phyloP scores from a whole-genome alignment of 2,888 invertebrate species.

The Phengaris alcon region DNA sequence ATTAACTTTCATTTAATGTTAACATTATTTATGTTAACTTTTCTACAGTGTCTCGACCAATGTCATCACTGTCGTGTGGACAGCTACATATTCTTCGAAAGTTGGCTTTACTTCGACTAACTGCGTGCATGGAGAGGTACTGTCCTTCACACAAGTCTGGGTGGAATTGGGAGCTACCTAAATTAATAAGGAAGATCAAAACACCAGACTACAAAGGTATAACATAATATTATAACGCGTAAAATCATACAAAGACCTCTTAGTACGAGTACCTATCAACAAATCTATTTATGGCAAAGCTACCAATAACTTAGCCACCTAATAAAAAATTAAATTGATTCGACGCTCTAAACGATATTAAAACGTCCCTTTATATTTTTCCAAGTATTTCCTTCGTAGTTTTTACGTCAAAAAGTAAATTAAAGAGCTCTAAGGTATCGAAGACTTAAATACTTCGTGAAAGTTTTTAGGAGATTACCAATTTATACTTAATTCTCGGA shows the following conservation, averaged over 20 bases:
- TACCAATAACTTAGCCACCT: neutral
- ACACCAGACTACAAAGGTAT: constrained; percentile 91
- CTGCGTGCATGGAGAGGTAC: constrained; percentile 95
- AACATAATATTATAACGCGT: neutral
- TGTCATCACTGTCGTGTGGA: constrained; percentile 90
- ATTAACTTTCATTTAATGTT: no score
- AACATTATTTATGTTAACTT: neutral
- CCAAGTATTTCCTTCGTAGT: no score
- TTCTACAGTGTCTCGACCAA: constrained; percentile 78
- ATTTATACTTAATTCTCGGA: neutral
- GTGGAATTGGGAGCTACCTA: constrained; percentile 96
- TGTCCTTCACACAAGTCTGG: constrained; percentile 92
- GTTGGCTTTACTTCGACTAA: constrained; percentile 90
- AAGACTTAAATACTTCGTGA: neutral
- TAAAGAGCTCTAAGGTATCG: neutral
- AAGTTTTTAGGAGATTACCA: neutral
- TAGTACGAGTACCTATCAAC: no score
- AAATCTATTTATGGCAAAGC: neutral
- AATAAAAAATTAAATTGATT: neutral
- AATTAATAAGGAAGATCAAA: constrained; percentile 94
- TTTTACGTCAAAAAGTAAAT: neutral
- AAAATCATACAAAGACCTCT: no score
- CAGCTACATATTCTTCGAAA: constrained; percentile 93
- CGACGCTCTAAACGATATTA: neutral
- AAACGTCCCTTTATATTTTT: neutral